Percentiles rank a stretch among this genome's conserved stretches.
Conservation (phyloP, 37 sponge, comb jelly and placozoan species). For the Chondrosia reniformis region DNA sequence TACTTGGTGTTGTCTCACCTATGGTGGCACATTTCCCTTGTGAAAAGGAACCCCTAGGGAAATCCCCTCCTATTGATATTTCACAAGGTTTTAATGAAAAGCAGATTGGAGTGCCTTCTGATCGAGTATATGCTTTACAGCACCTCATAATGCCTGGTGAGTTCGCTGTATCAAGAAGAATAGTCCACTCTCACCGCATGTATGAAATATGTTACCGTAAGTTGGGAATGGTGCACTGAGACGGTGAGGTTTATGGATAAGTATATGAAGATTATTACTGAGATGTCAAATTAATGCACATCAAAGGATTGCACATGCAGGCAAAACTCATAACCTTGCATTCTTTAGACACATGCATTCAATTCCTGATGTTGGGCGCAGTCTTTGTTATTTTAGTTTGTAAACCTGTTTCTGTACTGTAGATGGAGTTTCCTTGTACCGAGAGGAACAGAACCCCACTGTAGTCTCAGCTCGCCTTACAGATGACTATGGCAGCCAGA, state of each 20-base stretch:
- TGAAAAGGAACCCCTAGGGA: not conserved
- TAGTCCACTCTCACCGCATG: no score
- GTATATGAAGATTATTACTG: no score
- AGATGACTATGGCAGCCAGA: not conserved
- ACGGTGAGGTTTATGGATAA: not conserved
- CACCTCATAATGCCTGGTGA: slow-evolving; percentile 59
- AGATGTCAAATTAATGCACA: no score
- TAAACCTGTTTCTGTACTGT: not conserved
- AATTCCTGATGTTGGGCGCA: no score
- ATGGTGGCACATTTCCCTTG: not conserved
- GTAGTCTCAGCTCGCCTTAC: slow-evolving; percentile 18
- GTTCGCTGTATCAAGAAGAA: not conserved
- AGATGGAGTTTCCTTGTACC: not conserved
- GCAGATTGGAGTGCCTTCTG: slow-evolving; percentile 51
- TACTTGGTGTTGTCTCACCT: slow-evolving; percentile 1
- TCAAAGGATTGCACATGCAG: no score
- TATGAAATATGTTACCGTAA: not conserved
- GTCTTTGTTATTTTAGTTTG: no score
- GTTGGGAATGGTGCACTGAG: not conserved
- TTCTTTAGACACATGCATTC: no score
- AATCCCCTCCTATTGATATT: not conserved
- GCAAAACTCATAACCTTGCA: no score
- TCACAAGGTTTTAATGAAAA: slow-evolving; percentile 44
- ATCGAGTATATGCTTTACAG: slow-evolving; percentile 52
- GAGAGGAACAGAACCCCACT: not conserved